A percentile compares a stretch with the other conserved stretches of the same genome.
Evolutionary conservation across 2,888 invertebrate species (phyloP).

Genomic region (Spisula subtruncata): DNA sequence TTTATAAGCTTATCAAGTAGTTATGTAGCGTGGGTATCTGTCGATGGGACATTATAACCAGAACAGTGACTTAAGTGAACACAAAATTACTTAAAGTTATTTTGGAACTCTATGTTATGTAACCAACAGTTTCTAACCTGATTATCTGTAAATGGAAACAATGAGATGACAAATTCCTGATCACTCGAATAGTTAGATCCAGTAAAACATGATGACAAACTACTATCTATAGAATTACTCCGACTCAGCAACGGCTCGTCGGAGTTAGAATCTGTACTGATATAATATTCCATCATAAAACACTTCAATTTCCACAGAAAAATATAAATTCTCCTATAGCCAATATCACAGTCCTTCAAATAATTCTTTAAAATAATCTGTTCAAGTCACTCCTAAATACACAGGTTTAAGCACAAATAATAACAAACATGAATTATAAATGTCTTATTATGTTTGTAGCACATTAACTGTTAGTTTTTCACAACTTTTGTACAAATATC

Average conservation of each 20-base stretch:
- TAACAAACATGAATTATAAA: not conserved
- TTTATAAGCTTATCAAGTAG: no score
- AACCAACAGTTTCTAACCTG: constrained; percentile 48
- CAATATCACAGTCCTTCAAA: not conserved
- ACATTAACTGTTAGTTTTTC: not conserved
- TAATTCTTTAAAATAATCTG: not conserved
- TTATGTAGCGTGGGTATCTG: no score
- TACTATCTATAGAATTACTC: constrained; percentile 63
- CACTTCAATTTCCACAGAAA: not conserved
- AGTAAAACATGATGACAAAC: constrained; percentile 26
- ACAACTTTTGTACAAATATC: not conserved
- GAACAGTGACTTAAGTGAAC: no score
- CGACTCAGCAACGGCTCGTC: constrained; percentile 46
- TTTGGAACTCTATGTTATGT: no score
- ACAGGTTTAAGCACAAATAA: not conserved
- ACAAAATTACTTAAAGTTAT: no score
- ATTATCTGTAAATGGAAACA: constrained; percentile 55
- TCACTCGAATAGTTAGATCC: constrained; percentile 36
- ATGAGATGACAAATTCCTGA: constrained; percentile 55
- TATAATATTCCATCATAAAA: not conserved
- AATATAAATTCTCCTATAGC: not conserved
- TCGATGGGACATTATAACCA: no score
- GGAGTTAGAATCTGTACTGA: constrained; percentile 21
- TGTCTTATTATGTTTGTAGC: not conserved
- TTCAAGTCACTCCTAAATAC: not conserved